A percentile compares a stretch with the other conserved stretches of the same genome.
phyloP scores from a whole-genome alignment of 2,797 vertebrate species.

The Apogon hyalosoma region DNA sequence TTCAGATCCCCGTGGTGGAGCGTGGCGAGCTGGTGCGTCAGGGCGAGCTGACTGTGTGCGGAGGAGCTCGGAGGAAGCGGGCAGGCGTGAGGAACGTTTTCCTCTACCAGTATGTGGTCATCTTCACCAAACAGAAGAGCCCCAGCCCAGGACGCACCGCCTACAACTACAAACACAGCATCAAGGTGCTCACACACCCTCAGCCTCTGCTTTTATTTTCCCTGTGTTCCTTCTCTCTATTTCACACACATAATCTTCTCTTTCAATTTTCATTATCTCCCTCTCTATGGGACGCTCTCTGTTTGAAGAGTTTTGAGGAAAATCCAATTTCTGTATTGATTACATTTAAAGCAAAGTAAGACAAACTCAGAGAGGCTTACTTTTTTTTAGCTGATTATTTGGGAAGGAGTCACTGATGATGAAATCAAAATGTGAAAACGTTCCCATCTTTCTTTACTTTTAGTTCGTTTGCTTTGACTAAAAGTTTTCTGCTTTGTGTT shows the following conservation, averaged over 20 bases:
- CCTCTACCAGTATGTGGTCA: conserved; percentile 89
- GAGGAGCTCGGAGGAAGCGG: conserved; percentile 84
- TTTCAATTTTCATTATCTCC: conserved; percentile 19
- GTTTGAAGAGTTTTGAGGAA: conserved; percentile 12
- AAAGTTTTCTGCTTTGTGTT: background rate
- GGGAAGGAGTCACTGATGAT: background rate
- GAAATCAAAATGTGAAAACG: background rate
- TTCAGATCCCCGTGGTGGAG: conserved; percentile 86
- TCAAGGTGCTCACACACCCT: conserved; percentile 82
- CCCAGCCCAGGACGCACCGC: conserved; percentile 75
- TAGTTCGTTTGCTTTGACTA: background rate
- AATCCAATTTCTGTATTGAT: conserved; percentile 12
- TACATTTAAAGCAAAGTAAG: conserved; percentile 8
- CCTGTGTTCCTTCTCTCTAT: background rate
- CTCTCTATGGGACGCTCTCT: background rate
- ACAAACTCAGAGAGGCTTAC: conserved; percentile 3
- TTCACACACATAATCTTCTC: background rate
- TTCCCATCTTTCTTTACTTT: background rate
- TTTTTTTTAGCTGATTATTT: conserved; percentile 5
- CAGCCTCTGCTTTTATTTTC: too few relatives aligned
- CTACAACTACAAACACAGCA: conserved; percentile 90
- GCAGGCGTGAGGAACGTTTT: conserved; percentile 88
- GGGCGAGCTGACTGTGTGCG: conserved; percentile 87
- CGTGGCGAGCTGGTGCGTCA: conserved; percentile 90
- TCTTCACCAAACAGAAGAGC: conserved; percentile 91